Evolutionary conservation across 2,888 invertebrate species (phyloP).

Genomic region (Campopleginae sp.): DNA sequence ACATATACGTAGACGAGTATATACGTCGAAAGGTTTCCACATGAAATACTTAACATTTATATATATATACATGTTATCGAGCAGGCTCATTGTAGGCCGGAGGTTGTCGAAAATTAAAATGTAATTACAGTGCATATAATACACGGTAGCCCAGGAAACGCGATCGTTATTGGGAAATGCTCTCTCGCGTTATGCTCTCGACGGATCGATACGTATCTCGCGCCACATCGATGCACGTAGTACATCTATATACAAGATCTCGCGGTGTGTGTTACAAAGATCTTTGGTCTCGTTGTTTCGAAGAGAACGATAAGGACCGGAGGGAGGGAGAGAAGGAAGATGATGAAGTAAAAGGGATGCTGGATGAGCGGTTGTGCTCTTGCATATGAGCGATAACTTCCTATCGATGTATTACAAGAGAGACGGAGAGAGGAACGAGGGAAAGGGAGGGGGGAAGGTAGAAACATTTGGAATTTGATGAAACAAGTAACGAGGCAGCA

Average conservation of each 20-base stretch:
- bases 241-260: background rate
- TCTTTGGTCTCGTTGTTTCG: constrained; percentile 28
- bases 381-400: constrained; percentile 56
- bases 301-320: constrained; percentile 1
- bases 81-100: constrained; percentile 48
- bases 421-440: background rate
- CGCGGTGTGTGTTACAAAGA: constrained; percentile 55
- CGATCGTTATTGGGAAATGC: constrained; percentile 75
- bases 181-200: constrained; percentile 64
- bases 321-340: background rate
- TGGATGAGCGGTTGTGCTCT: constrained; percentile 40
- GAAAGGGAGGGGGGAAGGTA: background rate
- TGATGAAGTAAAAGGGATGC: background rate
- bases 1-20: constrained; percentile 1
- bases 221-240: background rate
- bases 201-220: constrained; percentile 3
- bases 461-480: background rate
- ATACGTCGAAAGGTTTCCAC: background rate
- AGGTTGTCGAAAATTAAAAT: constrained; percentile 71
- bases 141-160: constrained; percentile 71
- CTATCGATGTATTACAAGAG: constrained; percentile 48
- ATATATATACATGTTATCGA: background rate
- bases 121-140: constrained; percentile 72
- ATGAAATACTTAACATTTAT: background rate
- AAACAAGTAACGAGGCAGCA: background rate